Percentiles rank a stretch among this genome's conserved stretches.
These are phyloP conservation scores for Magallana angulata DNA, from an alignment of 1,140 invertebrate species.

Conservation along the genomic window DNA sequence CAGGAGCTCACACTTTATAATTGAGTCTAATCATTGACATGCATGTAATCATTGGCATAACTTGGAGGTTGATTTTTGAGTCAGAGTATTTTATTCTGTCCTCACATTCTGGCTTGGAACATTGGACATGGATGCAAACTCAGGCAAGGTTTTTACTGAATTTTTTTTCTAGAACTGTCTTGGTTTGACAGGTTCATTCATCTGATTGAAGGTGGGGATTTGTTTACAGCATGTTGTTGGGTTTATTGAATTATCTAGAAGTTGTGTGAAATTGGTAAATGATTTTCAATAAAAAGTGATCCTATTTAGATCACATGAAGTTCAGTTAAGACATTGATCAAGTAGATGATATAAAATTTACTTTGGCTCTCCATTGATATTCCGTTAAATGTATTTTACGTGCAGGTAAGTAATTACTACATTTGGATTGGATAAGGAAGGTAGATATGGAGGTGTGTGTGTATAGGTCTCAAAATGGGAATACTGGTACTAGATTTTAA, in stretches of 20 bases:
- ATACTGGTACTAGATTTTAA: too few relatives aligned
- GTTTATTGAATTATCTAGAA: conserved; percentile 1
- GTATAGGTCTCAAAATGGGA: not conserved
- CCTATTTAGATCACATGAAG: too few relatives aligned
- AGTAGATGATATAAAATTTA: not conserved
- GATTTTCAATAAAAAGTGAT: not conserved
- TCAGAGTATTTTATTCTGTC: not conserved
- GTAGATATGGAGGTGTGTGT: not conserved
- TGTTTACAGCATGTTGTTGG: not conserved
- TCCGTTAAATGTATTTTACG: too few relatives aligned
- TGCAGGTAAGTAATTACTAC: too few relatives aligned
- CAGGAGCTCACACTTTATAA: conserved; percentile 26
- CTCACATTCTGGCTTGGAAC: not conserved
- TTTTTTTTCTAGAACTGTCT: not conserved
- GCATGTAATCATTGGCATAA: conserved; percentile 10
- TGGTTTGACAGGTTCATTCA: conserved; percentile 20
- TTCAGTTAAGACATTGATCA: not conserved
- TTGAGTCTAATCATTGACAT: conserved; percentile 34
- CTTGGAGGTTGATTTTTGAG: conserved; percentile 31
- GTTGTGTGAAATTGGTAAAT: not conserved
- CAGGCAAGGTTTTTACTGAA: conserved; percentile 1
- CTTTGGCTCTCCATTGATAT: not conserved
- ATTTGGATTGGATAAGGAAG: not conserved
- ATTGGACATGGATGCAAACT: conserved; percentile 3
- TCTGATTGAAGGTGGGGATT: not conserved